A percentile compares a stretch with the other conserved stretches of the same genome.
These are phyloP conservation scores for Caenorhabditis drosophilae DNA, from an alignment of 2,888 invertebrate genomes.

Conservation along the genomic window DNA sequence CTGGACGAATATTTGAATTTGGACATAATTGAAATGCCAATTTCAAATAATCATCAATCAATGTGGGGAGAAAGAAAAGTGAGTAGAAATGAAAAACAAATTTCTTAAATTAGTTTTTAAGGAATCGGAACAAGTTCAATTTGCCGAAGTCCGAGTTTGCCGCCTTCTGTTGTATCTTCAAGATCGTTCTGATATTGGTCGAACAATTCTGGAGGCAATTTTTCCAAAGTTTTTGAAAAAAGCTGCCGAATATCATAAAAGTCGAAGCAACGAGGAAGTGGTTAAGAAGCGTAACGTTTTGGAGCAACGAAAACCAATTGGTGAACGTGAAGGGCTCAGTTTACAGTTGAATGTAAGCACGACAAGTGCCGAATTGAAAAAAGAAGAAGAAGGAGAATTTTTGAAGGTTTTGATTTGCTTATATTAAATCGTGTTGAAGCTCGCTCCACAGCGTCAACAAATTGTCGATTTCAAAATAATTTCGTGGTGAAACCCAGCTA, in stretches of 20 bases:
- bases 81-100: too few relatives aligned
- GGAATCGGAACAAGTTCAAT: slow-evolving; percentile 59
- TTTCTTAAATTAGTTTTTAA: slow-evolving; percentile 5
- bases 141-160: slow-evolving; percentile 73
- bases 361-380: background rate
- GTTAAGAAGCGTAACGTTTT: slow-evolving; percentile 36
- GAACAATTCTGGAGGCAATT: slow-evolving; percentile 80
- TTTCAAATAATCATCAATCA: slow-evolving; percentile 18
- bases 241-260: slow-evolving; percentile 60
- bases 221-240: slow-evolving; percentile 79
- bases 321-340: slow-evolving; percentile 18
- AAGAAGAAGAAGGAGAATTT: too few relatives aligned
- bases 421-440: too few relatives aligned
- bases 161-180: slow-evolving; percentile 82
- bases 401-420: too few relatives aligned
- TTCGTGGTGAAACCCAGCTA: too few relatives aligned
- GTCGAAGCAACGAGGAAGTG: too few relatives aligned
- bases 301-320: slow-evolving; percentile 68
- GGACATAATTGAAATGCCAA: slow-evolving; percentile 58
- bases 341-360: slow-evolving; percentile 19
- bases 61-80: slow-evolving; percentile 34
- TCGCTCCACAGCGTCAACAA: too few relatives aligned
- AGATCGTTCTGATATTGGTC: slow-evolving; percentile 86
- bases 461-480: too few relatives aligned
- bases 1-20: slow-evolving; percentile 41